Evolutionary conservation across 2,797 vertebrate species (phyloP).

Genomic region (Australoheros facetus): DNA sequence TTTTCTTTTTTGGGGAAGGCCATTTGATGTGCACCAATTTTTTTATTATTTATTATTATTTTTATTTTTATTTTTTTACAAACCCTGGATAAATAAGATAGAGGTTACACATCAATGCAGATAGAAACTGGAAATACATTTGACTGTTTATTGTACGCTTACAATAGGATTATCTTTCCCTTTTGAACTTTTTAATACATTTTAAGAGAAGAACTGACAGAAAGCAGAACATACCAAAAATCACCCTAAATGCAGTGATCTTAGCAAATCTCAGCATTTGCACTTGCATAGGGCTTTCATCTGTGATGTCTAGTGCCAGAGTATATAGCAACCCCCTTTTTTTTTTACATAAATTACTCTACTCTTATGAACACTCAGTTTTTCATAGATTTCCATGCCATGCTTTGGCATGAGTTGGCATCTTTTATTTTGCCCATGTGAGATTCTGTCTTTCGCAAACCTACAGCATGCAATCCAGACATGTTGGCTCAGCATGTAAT

Average conservation of each 20-base stretch:
- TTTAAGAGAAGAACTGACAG: conserved; percentile 23
- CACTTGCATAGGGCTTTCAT: conserved; percentile 36
- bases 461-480: conserved; percentile 37
- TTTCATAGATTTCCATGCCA: conserved; percentile 8
- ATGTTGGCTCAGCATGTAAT: conserved; percentile 42
- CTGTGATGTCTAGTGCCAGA: conserved; percentile 32
- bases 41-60: no score
- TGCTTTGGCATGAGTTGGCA: background rate
- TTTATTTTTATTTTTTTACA: background rate
- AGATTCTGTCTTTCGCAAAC: conserved; percentile 1
- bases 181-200: conserved; percentile 16
- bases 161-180: background rate
- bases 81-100: background rate
- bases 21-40: background rate
- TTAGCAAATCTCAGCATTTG: conserved; percentile 40
- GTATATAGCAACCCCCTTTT: conserved; percentile 4
- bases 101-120: background rate
- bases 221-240: conserved; percentile 37
- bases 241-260: conserved; percentile 39
- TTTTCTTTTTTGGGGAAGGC: background rate
- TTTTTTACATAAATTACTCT: conserved; percentile 26
- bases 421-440: conserved; percentile 6
- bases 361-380: conserved; percentile 6
- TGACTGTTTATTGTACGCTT: background rate
- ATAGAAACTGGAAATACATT: background rate